These are phyloP conservation scores for Centroberyx gerrardi DNA, from an alignment of 2,797 vertebrate genomes.

Conservation along the genomic window DNA sequence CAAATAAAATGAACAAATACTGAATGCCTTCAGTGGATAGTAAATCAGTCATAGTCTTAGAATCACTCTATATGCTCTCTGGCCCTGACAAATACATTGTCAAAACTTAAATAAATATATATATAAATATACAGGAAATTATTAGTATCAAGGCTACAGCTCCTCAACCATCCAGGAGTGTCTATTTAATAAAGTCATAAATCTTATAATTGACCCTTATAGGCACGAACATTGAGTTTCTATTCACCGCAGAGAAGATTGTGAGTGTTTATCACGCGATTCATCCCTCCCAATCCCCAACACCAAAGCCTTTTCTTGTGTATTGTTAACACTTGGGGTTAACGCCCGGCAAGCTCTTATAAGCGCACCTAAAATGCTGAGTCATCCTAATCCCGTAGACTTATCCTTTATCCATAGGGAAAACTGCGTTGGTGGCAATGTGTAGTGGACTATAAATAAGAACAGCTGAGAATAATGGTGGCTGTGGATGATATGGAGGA, in stretches of 20 bases:
- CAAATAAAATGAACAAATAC: neutral
- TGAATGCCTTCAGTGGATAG: neutral
- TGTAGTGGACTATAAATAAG: constrained; percentile 65
- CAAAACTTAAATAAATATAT: constrained; percentile 24
- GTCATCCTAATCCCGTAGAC: constrained; percentile 62
- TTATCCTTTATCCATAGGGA: constrained; percentile 57
- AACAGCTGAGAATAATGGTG: constrained; percentile 53
- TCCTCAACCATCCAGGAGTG: neutral
- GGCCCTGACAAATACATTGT: neutral
- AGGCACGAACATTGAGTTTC: constrained; percentile 25
- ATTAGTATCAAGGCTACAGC: constrained; percentile 7
- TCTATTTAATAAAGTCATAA: constrained; percentile 29
- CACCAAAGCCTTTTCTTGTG: constrained; percentile 45
- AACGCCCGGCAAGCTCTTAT: constrained; percentile 29
- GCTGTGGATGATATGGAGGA: constrained; percentile 72
- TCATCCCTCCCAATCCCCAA: constrained; percentile 35
- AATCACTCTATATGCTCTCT: too few species aligned
- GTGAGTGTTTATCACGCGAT: constrained; percentile 33
- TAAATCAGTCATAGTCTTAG: neutral
- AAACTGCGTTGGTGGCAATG: constrained; percentile 59
- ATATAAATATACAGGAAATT: constrained; percentile 18
- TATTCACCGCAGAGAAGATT: constrained; percentile 20
- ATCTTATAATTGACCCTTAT: constrained; percentile 40
- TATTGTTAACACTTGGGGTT: constrained; percentile 46
- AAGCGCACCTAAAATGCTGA: constrained; percentile 45